Evolutionary conservation across 2,888 invertebrate species (phyloP), one percentile per base, ranked within the genome.

Genomic region (Hypomecis atomaria): DNA sequence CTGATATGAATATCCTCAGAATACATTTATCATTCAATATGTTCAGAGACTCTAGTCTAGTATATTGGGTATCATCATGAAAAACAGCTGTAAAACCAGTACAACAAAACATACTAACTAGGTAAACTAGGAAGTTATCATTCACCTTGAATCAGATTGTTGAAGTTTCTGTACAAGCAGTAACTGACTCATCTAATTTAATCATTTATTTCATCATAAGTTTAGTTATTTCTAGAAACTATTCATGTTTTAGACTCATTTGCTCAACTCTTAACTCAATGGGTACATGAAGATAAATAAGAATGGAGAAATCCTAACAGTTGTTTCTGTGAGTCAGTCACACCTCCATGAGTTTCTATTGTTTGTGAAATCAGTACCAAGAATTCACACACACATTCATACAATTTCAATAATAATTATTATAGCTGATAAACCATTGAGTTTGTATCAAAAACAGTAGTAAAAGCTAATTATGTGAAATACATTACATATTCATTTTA

Each of bases 21-120:
- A 77, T 90, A 90, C 70, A 83, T 82, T 83, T 91, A 82, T 90
- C 90, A 91, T 89, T 93, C 94, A 93, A 87, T 91, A 85, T 88
- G 83, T 86, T 94, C 94, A 94, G 94, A 94, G 94, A 94, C 94
- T 94, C 94, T 93, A 94, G 94, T 94, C 94, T 94, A 94, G 93
- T 94, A 92, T 92, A 91, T 90, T 90, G 85, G 88, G 78, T 93
- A 89, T 94, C 94, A 94, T 94, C 94, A 94, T 93, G 61, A 86
- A 82, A 78, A 44, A 6, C 10, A 13, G 23, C 23, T 23, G 23
- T 23, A 38, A 59, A 59, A 58, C 62, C 55, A 48, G 60, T 60
- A 65, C n/a, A 60, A 54, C 43, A 60, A 52, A 9, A 10, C 34
- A 10, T 4, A n/a, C 42, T 43, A 7, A n/a, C 43, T 34, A 6